These are phyloP conservation scores for Pyrrhia umbra DNA, from an alignment of 2,888 invertebrate genomes.

Conservation along the genomic window DNA sequence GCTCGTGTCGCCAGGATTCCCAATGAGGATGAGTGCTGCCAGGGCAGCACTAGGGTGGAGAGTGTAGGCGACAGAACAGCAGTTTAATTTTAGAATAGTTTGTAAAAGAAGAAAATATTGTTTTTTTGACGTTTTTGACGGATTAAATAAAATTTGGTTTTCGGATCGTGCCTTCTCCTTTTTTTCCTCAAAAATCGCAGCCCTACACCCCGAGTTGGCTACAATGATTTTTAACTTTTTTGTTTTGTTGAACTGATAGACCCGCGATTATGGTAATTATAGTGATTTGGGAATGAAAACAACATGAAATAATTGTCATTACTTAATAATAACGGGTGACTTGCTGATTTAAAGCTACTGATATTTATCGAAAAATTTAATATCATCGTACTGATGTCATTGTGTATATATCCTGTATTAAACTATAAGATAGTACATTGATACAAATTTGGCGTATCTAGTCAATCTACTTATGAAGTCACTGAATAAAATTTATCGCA, in stretches of 20 bases:
- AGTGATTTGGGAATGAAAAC: background rate
- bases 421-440: no score
- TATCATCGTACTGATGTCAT: background rate
- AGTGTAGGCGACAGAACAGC: no score
- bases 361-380: background rate
- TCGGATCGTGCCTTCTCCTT: background rate
- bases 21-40: no score
- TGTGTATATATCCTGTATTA: background rate
- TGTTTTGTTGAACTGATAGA: background rate
- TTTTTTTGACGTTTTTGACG: no score
- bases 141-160: background rate
- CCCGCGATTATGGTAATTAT: background rate
- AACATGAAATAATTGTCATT: background rate
- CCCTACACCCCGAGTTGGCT: background rate
- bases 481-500: no score
- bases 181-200: background rate
- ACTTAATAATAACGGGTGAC: constrained; percentile 24
- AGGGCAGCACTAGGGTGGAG: no score
- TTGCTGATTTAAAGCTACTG: background rate
- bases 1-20: no score
- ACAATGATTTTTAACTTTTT: background rate
- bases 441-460: no score
- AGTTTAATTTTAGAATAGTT: no score
- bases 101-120: no score
- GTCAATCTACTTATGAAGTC: no score